These are phyloP conservation scores for Fragum whitleyi DNA, from an alignment of 2,888 invertebrate species.

Conservation along the genomic window DNA sequence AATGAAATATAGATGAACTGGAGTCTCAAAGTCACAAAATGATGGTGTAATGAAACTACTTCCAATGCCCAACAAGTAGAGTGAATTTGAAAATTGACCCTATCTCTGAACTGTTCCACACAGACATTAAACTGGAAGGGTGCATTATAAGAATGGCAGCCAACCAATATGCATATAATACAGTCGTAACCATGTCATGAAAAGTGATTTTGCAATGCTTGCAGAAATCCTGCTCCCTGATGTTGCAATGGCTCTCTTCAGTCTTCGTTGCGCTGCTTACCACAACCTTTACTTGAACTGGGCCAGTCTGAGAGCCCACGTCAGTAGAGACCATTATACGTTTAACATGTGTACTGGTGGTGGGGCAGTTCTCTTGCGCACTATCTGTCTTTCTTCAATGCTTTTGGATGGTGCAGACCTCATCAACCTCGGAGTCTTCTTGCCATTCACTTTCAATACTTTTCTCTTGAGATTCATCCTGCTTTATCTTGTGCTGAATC, in stretches of 20 bases:
- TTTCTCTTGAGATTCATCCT: not conserved
- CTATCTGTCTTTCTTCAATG: not conserved
- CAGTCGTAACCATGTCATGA: not conserved
- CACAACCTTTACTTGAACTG: too few relatives aligned
- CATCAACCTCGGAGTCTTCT: not conserved
- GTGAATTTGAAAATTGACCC: not conserved
- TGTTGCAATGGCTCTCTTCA: not conserved
- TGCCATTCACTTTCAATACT: not conserved
- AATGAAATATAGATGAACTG: too few relatives aligned
- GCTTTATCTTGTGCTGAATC: too few relatives aligned
- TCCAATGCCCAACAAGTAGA: not conserved
- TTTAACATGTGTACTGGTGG: not conserved
- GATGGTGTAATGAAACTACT: too few relatives aligned
- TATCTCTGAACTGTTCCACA: not conserved
- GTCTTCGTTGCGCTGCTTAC: not conserved
- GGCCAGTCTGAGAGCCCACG: not conserved
- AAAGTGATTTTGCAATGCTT: not conserved
- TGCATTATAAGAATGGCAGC: not conserved
- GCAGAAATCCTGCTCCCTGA: not conserved
- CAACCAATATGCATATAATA: conserved; percentile 6
- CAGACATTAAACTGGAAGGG: not conserved
- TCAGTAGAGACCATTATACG: not conserved
- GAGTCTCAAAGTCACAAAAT: too few relatives aligned
- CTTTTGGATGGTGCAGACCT: not conserved
- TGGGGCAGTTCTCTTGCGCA: not conserved